Evolutionary conservation across 1,140 invertebrate species (phyloP).

Genomic region (Drosophila ambigua): DNA sequence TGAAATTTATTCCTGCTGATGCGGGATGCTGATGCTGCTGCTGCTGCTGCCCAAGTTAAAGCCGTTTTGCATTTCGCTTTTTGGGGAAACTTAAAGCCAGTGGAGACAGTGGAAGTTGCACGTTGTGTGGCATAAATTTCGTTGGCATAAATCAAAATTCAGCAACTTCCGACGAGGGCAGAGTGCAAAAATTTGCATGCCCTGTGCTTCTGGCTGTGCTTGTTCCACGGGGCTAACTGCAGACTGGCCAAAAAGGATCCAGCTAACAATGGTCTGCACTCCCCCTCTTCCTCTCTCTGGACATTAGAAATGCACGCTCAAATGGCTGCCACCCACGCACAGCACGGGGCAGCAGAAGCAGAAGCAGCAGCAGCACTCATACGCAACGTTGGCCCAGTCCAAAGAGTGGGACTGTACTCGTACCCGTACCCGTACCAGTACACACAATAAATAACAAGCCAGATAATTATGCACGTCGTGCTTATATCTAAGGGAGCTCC

Average conservation of each 20-base stretch:
- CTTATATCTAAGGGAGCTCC: constrained; percentile 50
- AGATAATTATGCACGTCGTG: constrained; percentile 75
- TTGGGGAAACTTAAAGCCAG: constrained; percentile 29
- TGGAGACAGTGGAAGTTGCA: constrained; percentile 39
- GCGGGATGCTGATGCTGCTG: constrained; percentile 19
- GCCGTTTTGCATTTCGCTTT: constrained; percentile 15
- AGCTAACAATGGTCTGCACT: constrained; percentile 42
- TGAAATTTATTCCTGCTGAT: constrained; percentile 25
- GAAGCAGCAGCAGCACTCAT: constrained; percentile 47
- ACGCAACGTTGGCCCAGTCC: constrained; percentile 64
- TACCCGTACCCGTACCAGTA: neutral
- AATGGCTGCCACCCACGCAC: constrained; percentile 74
- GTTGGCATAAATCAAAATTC: constrained; percentile 81
- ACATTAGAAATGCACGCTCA: constrained; percentile 70
- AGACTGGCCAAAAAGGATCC: constrained; percentile 43
- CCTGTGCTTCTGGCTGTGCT: constrained; percentile 11
- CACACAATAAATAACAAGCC: constrained; percentile 71
- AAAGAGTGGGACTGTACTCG: constrained; percentile 22
- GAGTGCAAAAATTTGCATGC: constrained; percentile 80
- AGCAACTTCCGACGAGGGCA: constrained; percentile 76
- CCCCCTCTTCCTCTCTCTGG: constrained; percentile 8
- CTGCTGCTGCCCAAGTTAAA: constrained; percentile 40
- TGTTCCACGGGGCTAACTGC: constrained; percentile 19
- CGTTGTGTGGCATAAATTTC: constrained; percentile 77
- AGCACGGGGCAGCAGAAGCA: constrained; percentile 23